Conservation (phyloP, 92 coral and sea anemone species). For the Zoanthus solanderi region DNA sequence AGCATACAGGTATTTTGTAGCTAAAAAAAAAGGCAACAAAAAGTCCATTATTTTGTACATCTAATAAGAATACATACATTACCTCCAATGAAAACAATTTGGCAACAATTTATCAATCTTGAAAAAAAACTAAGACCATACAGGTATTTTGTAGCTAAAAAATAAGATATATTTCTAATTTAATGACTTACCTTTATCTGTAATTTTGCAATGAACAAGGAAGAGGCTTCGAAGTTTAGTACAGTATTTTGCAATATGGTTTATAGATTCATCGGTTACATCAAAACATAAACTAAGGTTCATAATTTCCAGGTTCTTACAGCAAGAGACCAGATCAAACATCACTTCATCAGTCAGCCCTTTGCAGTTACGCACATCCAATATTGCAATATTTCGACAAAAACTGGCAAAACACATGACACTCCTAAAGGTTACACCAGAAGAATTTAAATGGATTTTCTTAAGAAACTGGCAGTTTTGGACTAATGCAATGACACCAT, state of each 20-base stretch:
- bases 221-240: constrained; percentile 72
- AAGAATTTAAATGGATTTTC: constrained; percentile 80
- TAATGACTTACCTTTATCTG: constrained; percentile 79
- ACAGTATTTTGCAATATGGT: constrained; percentile 71
- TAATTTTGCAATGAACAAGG: constrained; percentile 88
- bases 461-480: constrained; percentile 74
- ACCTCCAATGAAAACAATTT: no score
- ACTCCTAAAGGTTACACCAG: constrained; percentile 79
- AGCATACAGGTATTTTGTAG: no score
- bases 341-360: constrained; percentile 74
- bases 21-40: no score
- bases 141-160: no score
- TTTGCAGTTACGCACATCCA: constrained; percentile 85
- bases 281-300: constrained; percentile 90
- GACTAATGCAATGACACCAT: constrained; percentile 79
- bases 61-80: no score
- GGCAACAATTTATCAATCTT: no score
- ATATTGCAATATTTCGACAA: constrained; percentile 59
- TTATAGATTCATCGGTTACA: constrained; percentile 82
- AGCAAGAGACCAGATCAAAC: constrained; percentile 65
- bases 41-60: no score
- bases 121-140: no score
- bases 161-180: no score
- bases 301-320: constrained; percentile 67
- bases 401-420: constrained; percentile 62